Percentiles rank a stretch among this genome's conserved stretches.
Evolutionary conservation across 2,797 vertebrate genomes (phyloP).

Genomic region (Pteropus rufus): DNA sequence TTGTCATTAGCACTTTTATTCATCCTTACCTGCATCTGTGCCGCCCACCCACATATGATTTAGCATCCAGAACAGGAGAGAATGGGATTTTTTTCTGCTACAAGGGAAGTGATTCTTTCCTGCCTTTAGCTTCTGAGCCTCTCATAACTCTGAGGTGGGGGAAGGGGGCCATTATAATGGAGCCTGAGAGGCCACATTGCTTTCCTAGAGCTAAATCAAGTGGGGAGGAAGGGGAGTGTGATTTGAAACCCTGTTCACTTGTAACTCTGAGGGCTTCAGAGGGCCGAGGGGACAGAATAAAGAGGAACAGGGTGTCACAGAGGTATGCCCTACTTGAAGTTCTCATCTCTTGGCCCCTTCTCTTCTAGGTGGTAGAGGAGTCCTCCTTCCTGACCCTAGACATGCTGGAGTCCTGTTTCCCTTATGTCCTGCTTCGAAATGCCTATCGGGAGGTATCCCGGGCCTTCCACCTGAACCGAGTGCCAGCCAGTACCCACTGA

Average conservation of each 20-base stretch:
- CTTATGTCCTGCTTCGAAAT: conserved; percentile 93
- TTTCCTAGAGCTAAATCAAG: not conserved
- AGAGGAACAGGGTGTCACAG: not conserved
- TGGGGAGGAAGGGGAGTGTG: not conserved
- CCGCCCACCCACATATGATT: not conserved
- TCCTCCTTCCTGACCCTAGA: conserved; percentile 93
- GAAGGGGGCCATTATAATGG: not conserved
- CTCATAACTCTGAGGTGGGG: not conserved
- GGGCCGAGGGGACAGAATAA: not conserved
- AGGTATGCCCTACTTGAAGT: too few relatives aligned
- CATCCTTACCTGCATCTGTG: not conserved
- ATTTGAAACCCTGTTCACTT: not conserved
- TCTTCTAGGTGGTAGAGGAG: conserved; percentile 90
- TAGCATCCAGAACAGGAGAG: not conserved
- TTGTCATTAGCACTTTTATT: not conserved
- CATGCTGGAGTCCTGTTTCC: conserved; percentile 95
- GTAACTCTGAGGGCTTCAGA: not conserved
- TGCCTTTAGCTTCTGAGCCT: not conserved
- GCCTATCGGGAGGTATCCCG: conserved; percentile 92
- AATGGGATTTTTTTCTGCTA: not conserved
- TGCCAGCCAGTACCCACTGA: conserved; percentile 58
- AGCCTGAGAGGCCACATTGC: not conserved
- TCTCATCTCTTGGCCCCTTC: not conserved
- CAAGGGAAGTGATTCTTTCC: not conserved
- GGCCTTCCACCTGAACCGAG: conserved; percentile 71